Evolutionary conservation across 2,888 invertebrate genomes (phyloP).

Genomic region (Phengaris alcon): DNA sequence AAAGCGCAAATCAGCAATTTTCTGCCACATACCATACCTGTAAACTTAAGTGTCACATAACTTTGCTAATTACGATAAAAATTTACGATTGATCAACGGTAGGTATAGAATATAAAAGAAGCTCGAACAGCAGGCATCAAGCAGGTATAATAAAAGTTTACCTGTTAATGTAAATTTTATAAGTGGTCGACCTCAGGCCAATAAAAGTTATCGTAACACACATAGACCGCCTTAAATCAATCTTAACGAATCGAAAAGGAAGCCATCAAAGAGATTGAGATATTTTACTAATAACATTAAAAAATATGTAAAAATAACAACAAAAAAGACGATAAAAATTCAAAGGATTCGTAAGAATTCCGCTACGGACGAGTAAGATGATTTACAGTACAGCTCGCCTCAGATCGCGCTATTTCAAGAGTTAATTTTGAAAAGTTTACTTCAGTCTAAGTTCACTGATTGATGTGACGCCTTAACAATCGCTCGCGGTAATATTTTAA

Average conservation of each 20-base stretch:
- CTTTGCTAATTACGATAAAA: constrained; percentile 12
- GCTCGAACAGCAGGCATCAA: constrained; percentile 8
- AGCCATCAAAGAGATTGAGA: constrained; percentile 70
- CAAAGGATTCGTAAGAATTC: constrained; percentile 60
- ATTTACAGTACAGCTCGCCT: constrained; percentile 53
- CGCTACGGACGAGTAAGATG: constrained; percentile 53
- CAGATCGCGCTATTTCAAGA: constrained; percentile 45
- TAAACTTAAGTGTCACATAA: constrained; percentile 19
- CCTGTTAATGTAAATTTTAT: constrained; percentile 70
- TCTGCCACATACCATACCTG: constrained; percentile 18
- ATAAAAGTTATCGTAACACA: constrained; percentile 27
- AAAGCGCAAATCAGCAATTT: constrained; percentile 12
- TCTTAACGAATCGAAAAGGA: constrained; percentile 58
- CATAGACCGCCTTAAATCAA: constrained; percentile 41
- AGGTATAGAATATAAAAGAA: constrained; percentile 27
- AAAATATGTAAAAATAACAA: constrained; percentile 58
- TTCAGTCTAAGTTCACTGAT: constrained; percentile 48
- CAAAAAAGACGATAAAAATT: constrained; percentile 62
- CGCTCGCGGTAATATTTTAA: constrained; percentile 43
- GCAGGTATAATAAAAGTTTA: constrained; percentile 40
- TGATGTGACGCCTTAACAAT: constrained; percentile 44
- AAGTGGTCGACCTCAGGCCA: constrained; percentile 14
- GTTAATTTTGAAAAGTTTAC: constrained; percentile 54
- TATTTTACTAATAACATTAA: constrained; percentile 61
- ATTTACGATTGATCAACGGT: constrained; percentile 23